Evolutionary conservation across 2,888 invertebrate genomes (phyloP), one percentile per base, ranked within the genome.

Genomic region (Trichacis sp.): DNA sequence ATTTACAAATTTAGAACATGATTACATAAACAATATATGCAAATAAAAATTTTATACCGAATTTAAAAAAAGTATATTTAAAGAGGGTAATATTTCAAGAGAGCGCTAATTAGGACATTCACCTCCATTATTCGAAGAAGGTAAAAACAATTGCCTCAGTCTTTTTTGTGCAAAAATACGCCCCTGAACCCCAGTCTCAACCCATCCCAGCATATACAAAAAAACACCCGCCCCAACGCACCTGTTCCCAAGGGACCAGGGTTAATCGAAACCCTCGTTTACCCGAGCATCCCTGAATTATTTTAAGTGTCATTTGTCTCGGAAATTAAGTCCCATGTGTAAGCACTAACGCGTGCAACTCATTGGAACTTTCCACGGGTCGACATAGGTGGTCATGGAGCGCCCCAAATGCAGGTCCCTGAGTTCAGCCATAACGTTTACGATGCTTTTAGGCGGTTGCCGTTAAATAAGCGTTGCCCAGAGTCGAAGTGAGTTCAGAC

Each of bases 401-500:
- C 62, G 55, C 66, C 66, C 56, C 46, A 63, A 63, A 62, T 63
- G 62, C 59, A 62, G 62, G 56, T 55, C 55, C 59, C 58, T 56
- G 66, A 62, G 65, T 60, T 69, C 62, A 61, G 52, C 69, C 70
- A 68, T 68, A 72, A 72, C 71, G 69, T 73, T 72, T 73, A 71
- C 70, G 72, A 69, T 73, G 73, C 72, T 72, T 72, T 73, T 72
- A 73, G 72, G 64, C 66, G 67, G 72, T 66, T 55, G 63, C 63
- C 64, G 66, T 65, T 65, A 65, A 73, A 70, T 71, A 73, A 72
- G 67, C 69, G 54, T 51, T 57, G 63, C 61, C 64, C 68, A 36
- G n/a, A 67, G 57, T 24, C 52, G 56, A 49, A 64, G 66, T 49
- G 40, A 59, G 56, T 58, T 49, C 49, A 54, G 51, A 48, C 61